These are phyloP conservation scores for Bufotes viridis DNA, from an alignment of 2,797 vertebrate genomes.

Conservation along the genomic window DNA sequence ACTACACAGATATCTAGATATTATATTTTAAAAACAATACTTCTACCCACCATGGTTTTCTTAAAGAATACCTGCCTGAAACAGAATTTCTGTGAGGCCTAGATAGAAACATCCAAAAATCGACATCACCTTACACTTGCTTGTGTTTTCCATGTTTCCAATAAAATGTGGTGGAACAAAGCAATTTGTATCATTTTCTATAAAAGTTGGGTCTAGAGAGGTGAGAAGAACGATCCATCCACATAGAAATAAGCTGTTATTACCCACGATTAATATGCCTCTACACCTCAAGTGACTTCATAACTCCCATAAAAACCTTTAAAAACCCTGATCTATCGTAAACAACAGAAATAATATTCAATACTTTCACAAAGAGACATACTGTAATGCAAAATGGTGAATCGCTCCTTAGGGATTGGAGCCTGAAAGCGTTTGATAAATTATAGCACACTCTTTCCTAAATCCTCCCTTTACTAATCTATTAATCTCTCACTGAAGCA, in stretches of 20 bases:
- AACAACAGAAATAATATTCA: slow-evolving; percentile 16
- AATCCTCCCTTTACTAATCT: slow-evolving; percentile 30
- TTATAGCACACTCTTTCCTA: slow-evolving; percentile 33
- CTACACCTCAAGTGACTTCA: not conserved
- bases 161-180: not conserved
- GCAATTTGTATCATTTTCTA: not conserved
- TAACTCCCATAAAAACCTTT: not conserved
- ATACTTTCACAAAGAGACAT: slow-evolving; percentile 14
- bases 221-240: not conserved
- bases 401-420: slow-evolving; percentile 12
- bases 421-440: slow-evolving; percentile 30
- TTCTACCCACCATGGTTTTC: not conserved
- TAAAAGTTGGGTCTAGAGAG: not conserved
- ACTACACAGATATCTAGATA: not conserved
- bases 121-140: not conserved
- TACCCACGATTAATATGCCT: not conserved
- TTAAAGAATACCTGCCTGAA: not conserved
- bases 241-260: not conserved
- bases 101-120: not conserved
- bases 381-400: slow-evolving; percentile 53
- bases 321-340: not conserved
- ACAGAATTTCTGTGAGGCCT: not conserved
- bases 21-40: not conserved
- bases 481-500: slow-evolving; percentile 27
- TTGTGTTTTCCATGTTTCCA: not conserved